Evolutionary conservation across 2,888 invertebrate genomes (phyloP).

Genomic region (Hirtodrosophila cameraria): DNA sequence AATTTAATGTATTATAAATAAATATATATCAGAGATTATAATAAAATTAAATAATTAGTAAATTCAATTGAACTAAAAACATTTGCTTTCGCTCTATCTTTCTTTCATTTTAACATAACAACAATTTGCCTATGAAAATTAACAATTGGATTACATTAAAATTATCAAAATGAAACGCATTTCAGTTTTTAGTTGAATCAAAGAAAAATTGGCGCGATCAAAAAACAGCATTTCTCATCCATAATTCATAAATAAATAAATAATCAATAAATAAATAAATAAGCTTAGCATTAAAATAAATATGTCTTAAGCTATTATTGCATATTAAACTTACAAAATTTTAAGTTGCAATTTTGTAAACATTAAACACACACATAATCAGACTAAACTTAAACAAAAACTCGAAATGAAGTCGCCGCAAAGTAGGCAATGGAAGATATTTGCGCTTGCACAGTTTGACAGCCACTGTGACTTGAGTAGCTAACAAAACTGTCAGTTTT

Average conservation of each 20-base stretch:
- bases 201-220: conserved; percentile 42
- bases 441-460: conserved; percentile 29
- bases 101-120: conserved; percentile 69
- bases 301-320: conserved; percentile 60
- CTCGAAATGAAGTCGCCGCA: conserved; percentile 8
- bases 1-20: conserved; percentile 40
- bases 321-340: conserved; percentile 49
- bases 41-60: conserved; percentile 68
- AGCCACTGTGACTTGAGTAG: conserved; percentile 7
- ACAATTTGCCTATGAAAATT: conserved; percentile 78
- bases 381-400: conserved; percentile 67
- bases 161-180: conserved; percentile 30
- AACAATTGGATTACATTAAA: conserved; percentile 59
- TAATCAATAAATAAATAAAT: conserved; percentile 73
- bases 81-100: conserved; percentile 51
- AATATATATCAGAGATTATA: conserved; percentile 46
- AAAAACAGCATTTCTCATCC: conserved; percentile 30
- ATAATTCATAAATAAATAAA: conserved; percentile 59
- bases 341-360: conserved; percentile 21
- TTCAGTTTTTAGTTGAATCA: conserved; percentile 76
- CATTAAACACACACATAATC: conserved; percentile 65
- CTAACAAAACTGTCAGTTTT: conserved; percentile 22
- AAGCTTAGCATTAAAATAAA: conserved; percentile 68
- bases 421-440: conserved; percentile 43
- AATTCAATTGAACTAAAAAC: conserved; percentile 82